phyloP scores from a whole-genome alignment of 2,113 vertebrate genomes.

The Trogon melanurus region DNA sequence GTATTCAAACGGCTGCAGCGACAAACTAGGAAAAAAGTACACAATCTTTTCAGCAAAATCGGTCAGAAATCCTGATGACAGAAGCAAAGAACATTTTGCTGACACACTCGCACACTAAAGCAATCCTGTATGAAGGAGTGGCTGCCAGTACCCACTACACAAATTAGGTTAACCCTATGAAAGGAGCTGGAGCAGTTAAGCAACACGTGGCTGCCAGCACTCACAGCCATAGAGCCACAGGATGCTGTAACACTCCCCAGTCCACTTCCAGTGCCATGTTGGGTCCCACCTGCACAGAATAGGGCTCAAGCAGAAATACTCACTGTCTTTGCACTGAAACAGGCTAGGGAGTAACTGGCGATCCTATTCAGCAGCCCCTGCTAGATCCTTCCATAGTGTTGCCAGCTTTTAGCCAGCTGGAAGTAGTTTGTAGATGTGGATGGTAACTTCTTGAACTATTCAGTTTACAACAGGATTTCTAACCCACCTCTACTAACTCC shows the following conservation, averaged over 20 bases:
- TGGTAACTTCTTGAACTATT: neutral
- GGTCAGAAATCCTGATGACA: neutral
- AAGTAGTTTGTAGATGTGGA: fast-evolving
- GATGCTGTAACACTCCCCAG: neutral
- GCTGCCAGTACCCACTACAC: neutral
- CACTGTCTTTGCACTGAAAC: neutral
- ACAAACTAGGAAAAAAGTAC: slow-evolving; percentile 80
- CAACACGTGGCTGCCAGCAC: neutral
- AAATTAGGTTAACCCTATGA: neutral
- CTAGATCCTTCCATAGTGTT: neutral
- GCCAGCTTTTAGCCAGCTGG: neutral
- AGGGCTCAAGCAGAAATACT: neutral
- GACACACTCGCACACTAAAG: neutral
- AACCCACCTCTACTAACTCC: neutral
- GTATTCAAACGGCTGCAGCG: slow-evolving; percentile 94
- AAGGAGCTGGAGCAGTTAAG: neutral
- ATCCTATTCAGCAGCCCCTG: neutral
- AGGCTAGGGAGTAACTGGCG: neutral
- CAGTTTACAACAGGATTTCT: neutral
- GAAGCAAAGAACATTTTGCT: neutral
- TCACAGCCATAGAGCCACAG: neutral
- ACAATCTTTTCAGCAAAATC: neutral
- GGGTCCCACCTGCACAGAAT: neutral
- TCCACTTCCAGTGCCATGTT: fast-evolving
- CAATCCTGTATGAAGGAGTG: neutral